A percentile compares a stretch with the other conserved stretches of the same genome.
Evolutionary conservation across 2,113 vertebrate genomes (phyloP).

Genomic region (Taurulus bubalis): DNA sequence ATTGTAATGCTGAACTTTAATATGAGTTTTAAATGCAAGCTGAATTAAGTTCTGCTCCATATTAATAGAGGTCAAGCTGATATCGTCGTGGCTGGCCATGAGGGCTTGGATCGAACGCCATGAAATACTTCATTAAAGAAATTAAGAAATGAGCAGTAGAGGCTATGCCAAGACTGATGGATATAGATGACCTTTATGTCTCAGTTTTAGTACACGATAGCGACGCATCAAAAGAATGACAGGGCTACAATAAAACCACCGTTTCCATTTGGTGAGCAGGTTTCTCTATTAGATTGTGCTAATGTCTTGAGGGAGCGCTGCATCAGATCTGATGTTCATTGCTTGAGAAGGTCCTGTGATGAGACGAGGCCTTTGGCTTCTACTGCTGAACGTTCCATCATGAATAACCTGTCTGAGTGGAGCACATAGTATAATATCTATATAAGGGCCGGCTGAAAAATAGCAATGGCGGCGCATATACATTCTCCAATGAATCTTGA

Average conservation of each 20-base stretch:
- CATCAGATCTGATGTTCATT: slow-evolving; percentile 25
- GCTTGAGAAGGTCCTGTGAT: slow-evolving; percentile 32
- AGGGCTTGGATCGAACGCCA: background rate
- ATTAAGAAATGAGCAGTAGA: slow-evolving; percentile 14
- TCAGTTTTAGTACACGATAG: slow-evolving; percentile 16
- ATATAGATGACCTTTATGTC: slow-evolving; percentile 30
- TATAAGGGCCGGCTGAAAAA: background rate
- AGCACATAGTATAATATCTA: background rate
- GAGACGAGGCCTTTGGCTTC: slow-evolving; percentile 42
- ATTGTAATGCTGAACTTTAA: background rate
- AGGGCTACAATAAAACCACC: slow-evolving; percentile 13
- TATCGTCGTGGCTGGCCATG: background rate
- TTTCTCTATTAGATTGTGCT: slow-evolving; percentile 31
- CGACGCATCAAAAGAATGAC: slow-evolving; percentile 29
- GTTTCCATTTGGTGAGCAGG: slow-evolving; percentile 21
- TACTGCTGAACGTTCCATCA: background rate
- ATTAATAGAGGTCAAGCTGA: slow-evolving; percentile 38
- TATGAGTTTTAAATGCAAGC: background rate
- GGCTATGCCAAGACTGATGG: slow-evolving; percentile 25
- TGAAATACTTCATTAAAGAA: slow-evolving; percentile 18
- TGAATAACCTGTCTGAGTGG: slow-evolving; percentile 21
- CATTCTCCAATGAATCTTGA: background rate
- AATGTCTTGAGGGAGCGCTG: slow-evolving; percentile 17
- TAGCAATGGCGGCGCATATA: background rate
- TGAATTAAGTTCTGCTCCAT: slow-evolving; percentile 1